phyloP scores from a whole-genome alignment of 2,888 invertebrate genomes.

The Synanthedon vespiformis region DNA sequence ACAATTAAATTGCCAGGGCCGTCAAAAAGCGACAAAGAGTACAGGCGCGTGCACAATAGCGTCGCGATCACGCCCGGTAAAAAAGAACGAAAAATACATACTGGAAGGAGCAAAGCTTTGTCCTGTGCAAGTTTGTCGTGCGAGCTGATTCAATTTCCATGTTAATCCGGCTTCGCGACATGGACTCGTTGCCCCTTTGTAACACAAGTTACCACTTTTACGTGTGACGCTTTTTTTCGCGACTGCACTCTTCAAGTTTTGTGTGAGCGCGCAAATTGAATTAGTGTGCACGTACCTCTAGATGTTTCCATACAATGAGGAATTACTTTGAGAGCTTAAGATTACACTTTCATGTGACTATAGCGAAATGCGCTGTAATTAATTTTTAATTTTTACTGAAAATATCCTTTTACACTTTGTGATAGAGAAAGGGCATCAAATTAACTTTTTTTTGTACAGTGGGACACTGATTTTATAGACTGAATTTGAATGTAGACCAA shows the following conservation, averaged over 20 bases:
- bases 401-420: too few relatives aligned
- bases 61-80: slow-evolving; percentile 1
- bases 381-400: too few relatives aligned
- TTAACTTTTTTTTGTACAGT: too few relatives aligned
- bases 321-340: neutral
- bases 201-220: slow-evolving; percentile 1
- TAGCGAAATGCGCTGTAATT: too few relatives aligned
- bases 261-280: neutral
- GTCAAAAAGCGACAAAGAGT: neutral
- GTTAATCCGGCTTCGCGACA: slow-evolving; percentile 34
- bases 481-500: too few relatives aligned
- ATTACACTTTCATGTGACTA: neutral
- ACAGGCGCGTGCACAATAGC: neutral
- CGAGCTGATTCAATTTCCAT: slow-evolving; percentile 55
- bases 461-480: too few relatives aligned
- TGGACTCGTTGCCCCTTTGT: neutral
- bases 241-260: neutral
- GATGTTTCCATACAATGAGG: neutral
- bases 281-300: neutral
- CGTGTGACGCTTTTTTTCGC: slow-evolving; percentile 1
- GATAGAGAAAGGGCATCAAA: too few relatives aligned
- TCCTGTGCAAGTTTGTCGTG: slow-evolving; percentile 26
- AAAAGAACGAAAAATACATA: slow-evolving; percentile 5
- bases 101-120: slow-evolving; percentile 16
- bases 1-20: slow-evolving; percentile 1